Conservation (phyloP, 2,888 invertebrate genomes). For the Orchesella flavescens region DNA sequence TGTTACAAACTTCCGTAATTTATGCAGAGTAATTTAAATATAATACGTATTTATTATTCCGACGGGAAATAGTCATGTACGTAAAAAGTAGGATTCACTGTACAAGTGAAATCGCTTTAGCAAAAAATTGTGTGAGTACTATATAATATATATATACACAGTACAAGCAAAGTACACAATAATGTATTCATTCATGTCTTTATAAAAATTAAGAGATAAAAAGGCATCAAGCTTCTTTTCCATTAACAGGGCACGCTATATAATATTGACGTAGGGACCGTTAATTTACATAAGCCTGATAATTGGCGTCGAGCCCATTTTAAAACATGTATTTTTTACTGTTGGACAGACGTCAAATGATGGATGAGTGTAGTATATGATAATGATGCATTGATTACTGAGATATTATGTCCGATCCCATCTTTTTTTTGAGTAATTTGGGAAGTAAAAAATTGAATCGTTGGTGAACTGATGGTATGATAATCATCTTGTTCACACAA, state of each 20-base stretch:
- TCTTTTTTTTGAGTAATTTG: slow-evolving; percentile 60
- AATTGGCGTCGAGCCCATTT: slow-evolving; percentile 66
- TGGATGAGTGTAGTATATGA: no score
- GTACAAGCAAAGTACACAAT: no score
- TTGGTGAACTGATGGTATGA: slow-evolving; percentile 49
- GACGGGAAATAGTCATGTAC: slow-evolving; percentile 65
- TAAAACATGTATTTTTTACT: slow-evolving; percentile 67
- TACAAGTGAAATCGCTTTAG: no score
- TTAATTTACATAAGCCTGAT: slow-evolving; percentile 66
- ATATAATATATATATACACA: no score
- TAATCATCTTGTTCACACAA: slow-evolving; percentile 57
- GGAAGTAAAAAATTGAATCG: neutral
- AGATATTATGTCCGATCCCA: slow-evolving; percentile 48
- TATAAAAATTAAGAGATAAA: no score
- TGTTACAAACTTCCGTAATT: neutral
- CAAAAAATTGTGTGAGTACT: no score
- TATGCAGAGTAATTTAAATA: neutral
- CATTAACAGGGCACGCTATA: no score
- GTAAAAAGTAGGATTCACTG: no score
- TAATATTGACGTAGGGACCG: slow-evolving; percentile 69
- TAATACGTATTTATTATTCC: slow-evolving; percentile 71
- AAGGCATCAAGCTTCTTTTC: neutral
- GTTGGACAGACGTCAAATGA: slow-evolving; percentile 53
- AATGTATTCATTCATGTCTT: no score
- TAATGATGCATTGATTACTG: no score